Evolutionary conservation across 2,797 vertebrate species (phyloP).

Genomic region (Discoglossus pictus): DNA sequence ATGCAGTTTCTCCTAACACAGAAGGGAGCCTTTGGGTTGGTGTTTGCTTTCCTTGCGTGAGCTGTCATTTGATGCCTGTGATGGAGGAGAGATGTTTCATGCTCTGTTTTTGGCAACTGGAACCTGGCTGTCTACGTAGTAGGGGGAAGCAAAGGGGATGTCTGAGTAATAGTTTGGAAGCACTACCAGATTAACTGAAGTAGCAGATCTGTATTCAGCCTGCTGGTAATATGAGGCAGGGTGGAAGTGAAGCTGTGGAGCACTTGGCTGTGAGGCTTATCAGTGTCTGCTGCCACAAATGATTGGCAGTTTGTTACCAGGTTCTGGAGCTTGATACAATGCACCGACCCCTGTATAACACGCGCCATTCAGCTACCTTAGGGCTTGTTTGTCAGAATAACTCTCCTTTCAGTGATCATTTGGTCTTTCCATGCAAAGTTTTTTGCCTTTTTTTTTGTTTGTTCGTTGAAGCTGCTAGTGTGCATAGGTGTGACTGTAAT

Average conservation of each 20-base stretch:
- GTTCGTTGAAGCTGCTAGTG: no score
- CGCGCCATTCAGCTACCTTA: no score
- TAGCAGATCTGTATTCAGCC: constrained; percentile 1
- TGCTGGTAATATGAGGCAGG: constrained; percentile 8
- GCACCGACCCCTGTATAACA: no score
- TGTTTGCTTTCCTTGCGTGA: constrained; percentile 29
- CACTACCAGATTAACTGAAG: not conserved
- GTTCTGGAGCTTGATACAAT: no score
- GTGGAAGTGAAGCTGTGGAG: not conserved
- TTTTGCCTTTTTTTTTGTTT: no score
- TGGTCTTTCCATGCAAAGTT: no score
- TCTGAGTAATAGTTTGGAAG: not conserved
- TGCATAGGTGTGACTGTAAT: no score
- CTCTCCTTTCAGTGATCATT: no score
- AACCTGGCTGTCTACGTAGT: constrained; percentile 16
- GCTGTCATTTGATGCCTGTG: constrained; percentile 27
- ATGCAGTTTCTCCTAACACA: not conserved
- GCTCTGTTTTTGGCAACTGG: constrained; percentile 35
- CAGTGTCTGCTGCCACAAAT: not conserved
- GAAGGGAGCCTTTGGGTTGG: not conserved
- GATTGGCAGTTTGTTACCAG: not conserved
- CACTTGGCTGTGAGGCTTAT: not conserved
- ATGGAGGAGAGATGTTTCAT: constrained; percentile 20
- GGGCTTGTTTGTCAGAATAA: no score
- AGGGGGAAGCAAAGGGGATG: constrained; percentile 22